These are phyloP conservation scores for Imbricaverruca yamaguchii DNA, from an alignment of 2,888 invertebrate species.

Conservation along the genomic window DNA sequence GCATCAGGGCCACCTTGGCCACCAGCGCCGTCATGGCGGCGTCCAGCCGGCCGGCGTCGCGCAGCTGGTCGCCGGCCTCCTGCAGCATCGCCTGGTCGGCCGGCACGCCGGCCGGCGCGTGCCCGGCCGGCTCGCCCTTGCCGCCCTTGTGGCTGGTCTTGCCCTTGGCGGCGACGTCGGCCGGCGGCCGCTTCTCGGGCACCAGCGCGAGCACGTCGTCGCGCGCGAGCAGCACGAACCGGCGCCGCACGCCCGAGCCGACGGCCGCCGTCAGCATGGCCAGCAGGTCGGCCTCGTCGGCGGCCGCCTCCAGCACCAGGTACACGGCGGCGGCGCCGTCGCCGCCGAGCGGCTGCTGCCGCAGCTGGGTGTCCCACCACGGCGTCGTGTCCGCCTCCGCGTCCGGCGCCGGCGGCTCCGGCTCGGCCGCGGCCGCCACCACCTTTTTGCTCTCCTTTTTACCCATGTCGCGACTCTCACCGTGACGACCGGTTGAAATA, in stretches of 20 bases:
- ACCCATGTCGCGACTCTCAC: background rate
- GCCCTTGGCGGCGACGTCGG: background rate
- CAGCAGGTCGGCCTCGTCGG: background rate
- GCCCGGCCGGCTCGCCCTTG: background rate
- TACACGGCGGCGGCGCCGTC: background rate
- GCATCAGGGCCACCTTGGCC: background rate
- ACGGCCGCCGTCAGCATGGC: background rate
- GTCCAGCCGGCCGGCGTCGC: background rate
- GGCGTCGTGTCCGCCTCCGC: background rate
- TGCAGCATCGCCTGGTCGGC: background rate
- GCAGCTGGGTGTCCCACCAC: background rate
- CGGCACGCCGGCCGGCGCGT: background rate
- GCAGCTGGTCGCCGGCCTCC: background rate
- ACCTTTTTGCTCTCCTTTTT: constrained; percentile 1
- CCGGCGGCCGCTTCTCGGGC: background rate
- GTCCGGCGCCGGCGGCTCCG: background rate
- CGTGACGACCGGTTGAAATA: too few relatives aligned
- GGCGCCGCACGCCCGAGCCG: background rate
- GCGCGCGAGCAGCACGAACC: background rate
- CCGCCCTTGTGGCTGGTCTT: background rate
- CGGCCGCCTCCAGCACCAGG: background rate
- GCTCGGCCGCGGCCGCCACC: background rate
- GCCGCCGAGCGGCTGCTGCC: background rate
- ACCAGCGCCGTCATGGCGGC: background rate
- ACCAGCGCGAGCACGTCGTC: background rate